Evolutionary conservation across 2,797 vertebrate genomes (phyloP), one percentile per base, ranked within the genome.

Genomic region (Pterois miles): DNA sequence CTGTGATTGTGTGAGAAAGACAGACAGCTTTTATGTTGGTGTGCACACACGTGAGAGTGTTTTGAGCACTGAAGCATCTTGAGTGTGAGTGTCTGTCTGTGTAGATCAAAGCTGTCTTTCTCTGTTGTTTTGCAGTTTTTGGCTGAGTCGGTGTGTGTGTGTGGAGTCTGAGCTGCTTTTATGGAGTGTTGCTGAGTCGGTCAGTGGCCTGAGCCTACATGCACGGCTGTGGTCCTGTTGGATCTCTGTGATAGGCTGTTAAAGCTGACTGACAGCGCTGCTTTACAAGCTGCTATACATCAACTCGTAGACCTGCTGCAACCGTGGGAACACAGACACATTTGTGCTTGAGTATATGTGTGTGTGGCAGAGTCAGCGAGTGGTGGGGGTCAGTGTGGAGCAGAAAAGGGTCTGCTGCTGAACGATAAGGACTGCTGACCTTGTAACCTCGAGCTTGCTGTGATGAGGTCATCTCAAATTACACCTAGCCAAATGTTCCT

Each of bases 281-380:
- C 87, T 92, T 91, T 91, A 91, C 83, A 91, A 90, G 90, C 89
- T 86, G 90, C 89, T 70, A 89, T 89, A 90, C 83, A 86, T 91
- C 90, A 89, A 82, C 68, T 81, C 11, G 4, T 71, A 57, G 86
- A 88, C 84, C 91, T 78, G 85, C 80, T 84, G 83, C 75, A 85
- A 71, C 73, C 78, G 83, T 94, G 93, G 91, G 91, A 93, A 93
- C 81, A 71, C 77, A 78, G 77, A 65, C 81, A 71, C 74, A 25
- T 76, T 66, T 84, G 69, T 81, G 57, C 48, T 23, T 48, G 59
- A 29, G 64, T 50, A 22, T 52, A 23, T 2, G 29, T 73, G 65
- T 62, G 69, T 50, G 36, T 29, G 31, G 46, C 67, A 62, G 64
- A 52, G 64, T 58, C 65, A 50, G 66, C 2, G 54, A 63, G 57